Evolutionary conservation across 2,113 vertebrate genomes (phyloP).

Genomic region (Colistium nudipinnis): DNA sequence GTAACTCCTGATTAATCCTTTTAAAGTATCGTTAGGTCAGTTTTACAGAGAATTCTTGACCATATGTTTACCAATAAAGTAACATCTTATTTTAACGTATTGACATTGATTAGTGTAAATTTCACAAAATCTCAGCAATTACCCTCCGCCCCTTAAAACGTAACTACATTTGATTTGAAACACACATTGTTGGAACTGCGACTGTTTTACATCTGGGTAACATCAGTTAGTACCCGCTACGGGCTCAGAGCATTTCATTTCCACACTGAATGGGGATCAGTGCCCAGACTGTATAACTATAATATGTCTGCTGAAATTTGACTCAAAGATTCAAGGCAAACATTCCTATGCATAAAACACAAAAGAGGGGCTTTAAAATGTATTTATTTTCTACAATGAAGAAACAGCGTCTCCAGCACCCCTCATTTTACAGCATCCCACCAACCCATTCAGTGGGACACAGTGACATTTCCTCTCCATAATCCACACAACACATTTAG

Average conservation of each 20-base stretch:
- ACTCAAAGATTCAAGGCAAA: slow-evolving; percentile 23
- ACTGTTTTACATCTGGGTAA: background rate
- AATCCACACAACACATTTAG: background rate
- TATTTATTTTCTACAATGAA: background rate
- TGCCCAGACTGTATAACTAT: background rate
- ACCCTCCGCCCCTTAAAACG: background rate
- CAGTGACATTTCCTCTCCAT: no score
- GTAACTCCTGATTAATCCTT: background rate
- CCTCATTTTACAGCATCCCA: background rate
- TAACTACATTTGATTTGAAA: background rate
- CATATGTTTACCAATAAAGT: background rate
- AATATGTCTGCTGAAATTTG: slow-evolving; percentile 24
- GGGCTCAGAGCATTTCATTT: slow-evolving; percentile 4
- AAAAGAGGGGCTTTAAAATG: slow-evolving; percentile 4
- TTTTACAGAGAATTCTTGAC: no score
- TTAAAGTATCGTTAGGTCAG: background rate
- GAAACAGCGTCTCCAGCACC: background rate
- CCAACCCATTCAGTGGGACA: no score
- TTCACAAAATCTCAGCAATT: background rate
- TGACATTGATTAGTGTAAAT: background rate
- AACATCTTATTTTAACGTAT: background rate
- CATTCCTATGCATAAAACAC: slow-evolving; percentile 2
- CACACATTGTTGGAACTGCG: background rate
- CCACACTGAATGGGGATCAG: background rate
- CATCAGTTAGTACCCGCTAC: background rate